These are phyloP conservation scores for Melitaea cinxia DNA, from an alignment of 1,140 invertebrate genomes.

Conservation along the genomic window DNA sequence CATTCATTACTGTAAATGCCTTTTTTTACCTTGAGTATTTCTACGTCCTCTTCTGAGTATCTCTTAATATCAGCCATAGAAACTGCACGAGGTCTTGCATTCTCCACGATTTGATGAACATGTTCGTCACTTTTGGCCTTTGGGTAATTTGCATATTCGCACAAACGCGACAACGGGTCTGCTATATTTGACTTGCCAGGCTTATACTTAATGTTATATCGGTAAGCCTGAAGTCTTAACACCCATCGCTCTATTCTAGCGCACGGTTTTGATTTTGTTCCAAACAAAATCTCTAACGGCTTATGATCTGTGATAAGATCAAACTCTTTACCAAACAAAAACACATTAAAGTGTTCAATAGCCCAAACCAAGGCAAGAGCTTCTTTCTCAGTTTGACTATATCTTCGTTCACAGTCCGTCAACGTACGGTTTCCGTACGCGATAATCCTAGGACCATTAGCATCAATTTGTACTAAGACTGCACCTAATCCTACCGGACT, in stretches of 20 bases:
- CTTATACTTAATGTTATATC: conserved; percentile 32
- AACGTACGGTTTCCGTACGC: conserved; percentile 30
- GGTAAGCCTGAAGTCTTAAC: conserved; percentile 35
- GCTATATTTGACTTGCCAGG: conserved; percentile 39
- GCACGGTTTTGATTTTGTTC: conserved; percentile 39
- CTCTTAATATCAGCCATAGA: conserved; percentile 25
- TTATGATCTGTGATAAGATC: conserved; percentile 38
- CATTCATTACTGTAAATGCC: conserved; percentile 34
- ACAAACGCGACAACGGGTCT: conserved; percentile 35
- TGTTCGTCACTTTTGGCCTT: conserved; percentile 7
- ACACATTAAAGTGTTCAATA: conserved; percentile 35
- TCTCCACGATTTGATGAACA: conserved; percentile 15
- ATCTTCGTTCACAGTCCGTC: conserved; percentile 27
- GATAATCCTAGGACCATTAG: conserved; percentile 23
- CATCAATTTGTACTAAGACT: conserved; percentile 42
- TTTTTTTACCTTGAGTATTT: conserved; percentile 37
- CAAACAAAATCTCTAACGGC: conserved; percentile 38
- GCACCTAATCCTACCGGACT: conserved; percentile 64
- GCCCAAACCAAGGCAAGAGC: conserved; percentile 41
- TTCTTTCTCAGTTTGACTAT: conserved; percentile 45
- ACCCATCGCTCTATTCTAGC: conserved; percentile 41
- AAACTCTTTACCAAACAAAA: conserved; percentile 36
- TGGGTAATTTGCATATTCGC: not conserved
- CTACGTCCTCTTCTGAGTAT: conserved; percentile 17
- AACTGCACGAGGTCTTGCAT: conserved; percentile 21